phyloP scores from a whole-genome alignment of 2,113 vertebrate genomes.

The Cyphomyrus plagiostoma region DNA sequence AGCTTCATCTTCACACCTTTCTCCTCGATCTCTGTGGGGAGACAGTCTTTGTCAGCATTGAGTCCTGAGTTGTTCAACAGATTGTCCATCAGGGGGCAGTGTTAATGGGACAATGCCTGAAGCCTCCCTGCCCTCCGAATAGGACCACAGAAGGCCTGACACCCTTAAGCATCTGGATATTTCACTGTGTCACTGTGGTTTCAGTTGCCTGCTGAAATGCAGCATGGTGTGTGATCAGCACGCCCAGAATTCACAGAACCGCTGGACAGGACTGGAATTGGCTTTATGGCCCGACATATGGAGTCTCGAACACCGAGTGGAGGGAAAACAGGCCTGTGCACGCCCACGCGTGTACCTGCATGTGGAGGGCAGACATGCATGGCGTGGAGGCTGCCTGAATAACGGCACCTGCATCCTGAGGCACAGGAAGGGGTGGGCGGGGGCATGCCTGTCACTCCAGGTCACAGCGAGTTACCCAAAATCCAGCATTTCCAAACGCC shows the following conservation, averaged over 20 bases:
- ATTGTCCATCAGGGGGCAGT: constrained; percentile 11
- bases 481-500: neutral
- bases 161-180: neutral
- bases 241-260: neutral
- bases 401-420: neutral
- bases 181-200: neutral
- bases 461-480: neutral
- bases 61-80: neutral
- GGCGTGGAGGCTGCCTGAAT: neutral
- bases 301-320: neutral
- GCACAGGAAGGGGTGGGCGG: neutral
- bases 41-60: neutral
- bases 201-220: neutral
- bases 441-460: neutral
- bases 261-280: neutral
- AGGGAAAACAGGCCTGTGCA: neutral
- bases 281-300: neutral
- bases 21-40: constrained; percentile 71
- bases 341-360: neutral
- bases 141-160: neutral
- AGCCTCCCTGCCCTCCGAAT: neutral
- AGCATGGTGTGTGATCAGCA: neutral
- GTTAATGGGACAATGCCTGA: neutral
- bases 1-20: constrained; percentile 81
- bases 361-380: neutral